Conservation (phyloP, 2,113 vertebrate species). For the Sapayoa aenigma region DNA sequence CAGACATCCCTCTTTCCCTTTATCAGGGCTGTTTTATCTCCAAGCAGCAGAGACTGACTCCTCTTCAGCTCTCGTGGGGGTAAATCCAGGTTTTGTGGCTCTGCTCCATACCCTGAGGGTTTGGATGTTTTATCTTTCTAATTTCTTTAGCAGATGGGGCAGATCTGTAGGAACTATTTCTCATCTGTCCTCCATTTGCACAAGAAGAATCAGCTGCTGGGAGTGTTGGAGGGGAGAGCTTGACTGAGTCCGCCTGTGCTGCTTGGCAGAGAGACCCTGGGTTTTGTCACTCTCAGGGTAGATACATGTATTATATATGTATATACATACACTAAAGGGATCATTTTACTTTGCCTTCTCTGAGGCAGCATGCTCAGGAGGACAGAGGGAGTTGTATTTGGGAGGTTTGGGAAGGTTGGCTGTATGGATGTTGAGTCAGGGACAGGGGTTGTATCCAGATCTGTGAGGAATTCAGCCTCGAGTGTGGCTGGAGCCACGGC, state of each 20-base stretch:
- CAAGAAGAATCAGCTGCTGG: neutral
- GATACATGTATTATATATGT: neutral
- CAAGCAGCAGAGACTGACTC: neutral
- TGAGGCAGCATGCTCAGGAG: neutral
- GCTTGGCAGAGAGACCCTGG: neutral
- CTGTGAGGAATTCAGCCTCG: neutral
- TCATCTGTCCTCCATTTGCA: neutral
- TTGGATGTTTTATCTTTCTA: neutral
- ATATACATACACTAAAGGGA: neutral
- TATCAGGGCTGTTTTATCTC: neutral
- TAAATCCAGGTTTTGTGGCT: neutral
- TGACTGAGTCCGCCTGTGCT: neutral
- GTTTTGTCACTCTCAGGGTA: neutral
- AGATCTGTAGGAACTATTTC: neutral
- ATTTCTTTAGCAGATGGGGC: neutral
- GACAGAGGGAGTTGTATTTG: neutral
- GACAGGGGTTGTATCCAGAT: rapidly evolving
- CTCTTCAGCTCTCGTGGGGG: neutral
- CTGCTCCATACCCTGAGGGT: neutral
- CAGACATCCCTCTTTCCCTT: neutral
- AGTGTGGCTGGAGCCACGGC: neutral
- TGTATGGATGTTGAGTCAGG: neutral
- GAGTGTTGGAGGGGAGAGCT: neutral
- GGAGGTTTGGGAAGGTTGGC: neutral
- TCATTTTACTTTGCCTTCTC: neutral